Conservation (phyloP, 37 sponge, comb jelly and placozoan genomes). For the Spongilla lacustris region DNA sequence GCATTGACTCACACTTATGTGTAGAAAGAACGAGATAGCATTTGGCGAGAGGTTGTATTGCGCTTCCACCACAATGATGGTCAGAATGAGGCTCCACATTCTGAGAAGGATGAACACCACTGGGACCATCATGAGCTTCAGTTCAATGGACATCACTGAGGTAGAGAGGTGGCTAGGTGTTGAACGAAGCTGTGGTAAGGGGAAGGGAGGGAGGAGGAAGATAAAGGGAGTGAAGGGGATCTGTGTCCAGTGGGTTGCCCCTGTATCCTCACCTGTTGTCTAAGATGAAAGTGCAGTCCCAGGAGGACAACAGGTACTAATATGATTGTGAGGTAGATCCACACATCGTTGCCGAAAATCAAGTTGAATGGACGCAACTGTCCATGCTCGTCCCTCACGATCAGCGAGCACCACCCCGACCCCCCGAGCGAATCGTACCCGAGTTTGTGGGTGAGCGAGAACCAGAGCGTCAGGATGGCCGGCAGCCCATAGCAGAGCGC, state of each 20-base stretch:
- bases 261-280: slow-evolving; percentile 2
- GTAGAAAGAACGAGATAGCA: too few relatives aligned
- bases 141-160: slow-evolving; percentile 30
- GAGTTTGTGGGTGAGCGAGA: neutral
- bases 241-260: too few relatives aligned
- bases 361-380: slow-evolving; percentile 8
- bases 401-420: slow-evolving; percentile 79
- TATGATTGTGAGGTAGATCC: slow-evolving; percentile 68
- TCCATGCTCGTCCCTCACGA: neutral
- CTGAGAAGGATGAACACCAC: slow-evolving; percentile 67
- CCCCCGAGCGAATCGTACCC: slow-evolving; percentile 54
- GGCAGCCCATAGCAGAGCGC: slow-evolving; percentile 31
- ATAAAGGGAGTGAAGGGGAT: too few relatives aligned
- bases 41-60: too few relatives aligned
- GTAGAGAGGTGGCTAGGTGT: too few relatives aligned
- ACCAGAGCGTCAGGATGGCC: slow-evolving; percentile 18
- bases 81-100: slow-evolving; percentile 57
- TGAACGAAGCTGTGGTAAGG: too few relatives aligned
- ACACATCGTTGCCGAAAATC: slow-evolving; percentile 70
- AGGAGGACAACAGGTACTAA: slow-evolving; percentile 56
- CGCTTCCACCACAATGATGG: slow-evolving; percentile 6
- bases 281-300: slow-evolving; percentile 4
- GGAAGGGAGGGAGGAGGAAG: neutral
- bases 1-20: too few relatives aligned
- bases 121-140: slow-evolving; percentile 69